phyloP scores from a whole-genome alignment of 1,140 invertebrate species.

The Metopolophium dirhodum region DNA sequence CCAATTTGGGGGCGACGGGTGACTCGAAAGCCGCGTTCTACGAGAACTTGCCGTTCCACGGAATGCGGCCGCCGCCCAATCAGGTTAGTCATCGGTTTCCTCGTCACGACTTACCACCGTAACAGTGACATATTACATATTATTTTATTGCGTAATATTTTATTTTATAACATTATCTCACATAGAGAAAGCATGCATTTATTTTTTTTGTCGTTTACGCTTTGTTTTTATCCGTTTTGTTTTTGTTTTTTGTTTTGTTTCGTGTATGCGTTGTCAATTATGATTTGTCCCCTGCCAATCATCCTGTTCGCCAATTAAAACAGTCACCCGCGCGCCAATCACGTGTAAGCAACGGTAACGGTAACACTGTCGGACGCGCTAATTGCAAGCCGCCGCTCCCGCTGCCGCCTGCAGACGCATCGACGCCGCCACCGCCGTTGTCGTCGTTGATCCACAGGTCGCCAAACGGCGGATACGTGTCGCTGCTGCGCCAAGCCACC shows the following conservation, averaged over 20 bases:
- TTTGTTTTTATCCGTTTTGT: conserved; percentile 21
- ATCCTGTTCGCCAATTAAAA: neutral
- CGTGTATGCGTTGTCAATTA: neutral
- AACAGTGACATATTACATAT: neutral
- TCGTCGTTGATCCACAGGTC: conserved; percentile 6
- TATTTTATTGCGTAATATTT: neutral
- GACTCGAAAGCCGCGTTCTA: conserved; percentile 79
- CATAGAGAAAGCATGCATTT: neutral
- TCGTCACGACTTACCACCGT: no score
- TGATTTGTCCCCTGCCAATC: conserved; percentile 24
- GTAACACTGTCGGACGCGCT: neutral
- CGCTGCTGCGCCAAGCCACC: conserved; percentile 9
- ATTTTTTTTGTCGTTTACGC: neutral
- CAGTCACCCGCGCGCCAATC: conserved; percentile 17
- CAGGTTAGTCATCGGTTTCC: conserved; percentile 71
- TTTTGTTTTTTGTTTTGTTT: conserved; percentile 56
- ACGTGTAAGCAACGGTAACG: neutral
- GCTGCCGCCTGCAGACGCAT: neutral
- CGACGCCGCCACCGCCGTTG: neutral
- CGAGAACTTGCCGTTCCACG: conserved; percentile 92
- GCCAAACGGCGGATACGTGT: conserved; percentile 35
- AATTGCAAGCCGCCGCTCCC: neutral
- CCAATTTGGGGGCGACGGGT: conserved; percentile 62
- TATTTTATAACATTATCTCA: neutral
- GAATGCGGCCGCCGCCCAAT: conserved; percentile 86